Conservation (phyloP, 1,140 invertebrate species). For the Aphelinus certus region DNA sequence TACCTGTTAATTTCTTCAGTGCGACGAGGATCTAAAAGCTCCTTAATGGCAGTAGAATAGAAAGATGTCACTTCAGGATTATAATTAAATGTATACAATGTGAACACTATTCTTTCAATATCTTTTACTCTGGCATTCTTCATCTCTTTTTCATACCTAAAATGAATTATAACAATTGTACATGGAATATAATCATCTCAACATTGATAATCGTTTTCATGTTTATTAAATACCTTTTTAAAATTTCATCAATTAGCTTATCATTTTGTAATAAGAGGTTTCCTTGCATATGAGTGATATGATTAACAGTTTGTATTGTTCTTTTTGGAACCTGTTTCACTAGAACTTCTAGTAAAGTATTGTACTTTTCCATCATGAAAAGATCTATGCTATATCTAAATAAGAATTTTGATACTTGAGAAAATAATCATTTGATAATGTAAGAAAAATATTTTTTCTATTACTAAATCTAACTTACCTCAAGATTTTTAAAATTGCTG, state of each 20-base stretch:
- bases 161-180: background rate
- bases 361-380: conserved; percentile 27
- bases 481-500: conserved; percentile 69
- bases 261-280: conserved; percentile 60
- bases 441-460: background rate
- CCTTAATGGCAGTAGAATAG: conserved; percentile 59
- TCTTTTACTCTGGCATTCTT: conserved; percentile 69
- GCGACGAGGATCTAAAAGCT: conserved; percentile 63
- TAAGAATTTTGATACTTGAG: conserved; percentile 8
- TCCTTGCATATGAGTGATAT: conserved; percentile 67
- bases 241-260: conserved; percentile 52
- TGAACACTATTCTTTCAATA: conserved; percentile 69
- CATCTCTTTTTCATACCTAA: conserved; percentile 44
- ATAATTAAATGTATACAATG: conserved; percentile 65
- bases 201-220: background rate
- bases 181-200: background rate
- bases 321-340: conserved; percentile 44
- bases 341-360: conserved; percentile 31
- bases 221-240: conserved; percentile 53
- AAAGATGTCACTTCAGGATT: conserved; percentile 58
- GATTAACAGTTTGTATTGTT: conserved; percentile 63
- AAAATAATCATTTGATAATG: too few relatives aligned
- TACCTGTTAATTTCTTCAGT: conserved; percentile 61
- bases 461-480: conserved; percentile 46
- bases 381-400: conserved; percentile 27